These are phyloP conservation scores for Platerodrilus igneus DNA, from an alignment of 2,888 invertebrate species.

Conservation along the genomic window DNA sequence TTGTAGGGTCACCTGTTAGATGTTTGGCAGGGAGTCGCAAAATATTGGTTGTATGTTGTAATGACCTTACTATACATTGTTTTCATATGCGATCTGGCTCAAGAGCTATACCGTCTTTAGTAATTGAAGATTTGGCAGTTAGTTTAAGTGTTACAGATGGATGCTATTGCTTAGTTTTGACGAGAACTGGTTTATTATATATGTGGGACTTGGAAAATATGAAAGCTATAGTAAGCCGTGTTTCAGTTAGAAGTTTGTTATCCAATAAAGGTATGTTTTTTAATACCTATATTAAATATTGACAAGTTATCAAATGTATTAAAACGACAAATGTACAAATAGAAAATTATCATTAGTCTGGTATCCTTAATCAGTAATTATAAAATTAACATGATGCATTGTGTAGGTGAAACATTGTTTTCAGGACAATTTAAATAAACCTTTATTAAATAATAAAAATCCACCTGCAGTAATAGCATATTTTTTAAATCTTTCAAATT, in stretches of 20 bases:
- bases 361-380: too few relatives aligned
- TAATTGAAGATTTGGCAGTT: constrained; percentile 57
- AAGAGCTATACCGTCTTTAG: constrained; percentile 52
- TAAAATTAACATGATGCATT: too few relatives aligned
- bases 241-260: constrained; percentile 59
- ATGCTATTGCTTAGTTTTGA: constrained; percentile 53
- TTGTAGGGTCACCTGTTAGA: constrained; percentile 55
- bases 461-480: too few relatives aligned
- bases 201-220: constrained; percentile 60
- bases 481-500: too few relatives aligned
- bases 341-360: too few relatives aligned
- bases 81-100: constrained; percentile 53
- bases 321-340: too few relatives aligned
- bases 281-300: too few relatives aligned
- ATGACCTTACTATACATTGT: constrained; percentile 63
- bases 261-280: constrained; percentile 56
- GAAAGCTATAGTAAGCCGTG: constrained; percentile 51
- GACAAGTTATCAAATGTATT: too few relatives aligned
- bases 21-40: constrained; percentile 58
- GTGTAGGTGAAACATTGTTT: too few relatives aligned
- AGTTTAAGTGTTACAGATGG: constrained; percentile 52
- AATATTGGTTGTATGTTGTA: constrained; percentile 60
- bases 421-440: too few relatives aligned
- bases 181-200: constrained; percentile 51
- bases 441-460: too few relatives aligned